Evolutionary conservation across 2,888 invertebrate genomes (phyloP), one percentile per base, ranked within the genome.

Genomic region (Polydrusus pterygomalis): DNA sequence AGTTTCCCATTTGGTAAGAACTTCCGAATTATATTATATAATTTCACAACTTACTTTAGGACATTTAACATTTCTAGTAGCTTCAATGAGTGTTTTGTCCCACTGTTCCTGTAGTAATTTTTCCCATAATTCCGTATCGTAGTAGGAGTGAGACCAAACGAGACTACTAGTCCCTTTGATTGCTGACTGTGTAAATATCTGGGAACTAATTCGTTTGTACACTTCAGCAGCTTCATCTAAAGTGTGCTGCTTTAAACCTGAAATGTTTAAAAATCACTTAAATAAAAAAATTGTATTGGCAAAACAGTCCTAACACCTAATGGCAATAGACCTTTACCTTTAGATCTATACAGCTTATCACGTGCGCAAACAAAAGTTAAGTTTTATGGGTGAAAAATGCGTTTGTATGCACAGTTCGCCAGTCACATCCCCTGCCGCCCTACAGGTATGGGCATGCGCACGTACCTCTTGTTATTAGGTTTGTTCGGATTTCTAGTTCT

Each of bases 101-200:
- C 94, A 88, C 80, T 92, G 89, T 73, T 91, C 90, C 85, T 91
- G 91, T 58, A 97, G 87, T 84, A 96, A 89, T 75, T 91, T 89
- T 86, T 96, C 95, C 95, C 96, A 97, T 13, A 93, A 89, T 0
- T 90, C 90, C 0, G 96, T 95, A 85, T 97, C 95, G 87, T 97
- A 97, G 88, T 96, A 97, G 0, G 96, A 93, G 85, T 97, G 96
- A 74, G 92, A 92, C 92, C 93, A 94, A n/a, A 96, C 91, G 64
- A 96, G 89, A 74, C 92, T 92, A 43, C 94, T 92, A 0, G 95
- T 93, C 13, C 96, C 95, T 87, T 90, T 87, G 63, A 93, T 85
- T 10, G 91, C 86, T 76, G 90, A 92, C 80, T 93, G 92, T 8
- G 89, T 91, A 83, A 95, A 95, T 80, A 94, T 90, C 86, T 91